Base-by-base conservation (phyloP, 1,140 invertebrate genomes). In the Drosophila paulistorum region DNA sequence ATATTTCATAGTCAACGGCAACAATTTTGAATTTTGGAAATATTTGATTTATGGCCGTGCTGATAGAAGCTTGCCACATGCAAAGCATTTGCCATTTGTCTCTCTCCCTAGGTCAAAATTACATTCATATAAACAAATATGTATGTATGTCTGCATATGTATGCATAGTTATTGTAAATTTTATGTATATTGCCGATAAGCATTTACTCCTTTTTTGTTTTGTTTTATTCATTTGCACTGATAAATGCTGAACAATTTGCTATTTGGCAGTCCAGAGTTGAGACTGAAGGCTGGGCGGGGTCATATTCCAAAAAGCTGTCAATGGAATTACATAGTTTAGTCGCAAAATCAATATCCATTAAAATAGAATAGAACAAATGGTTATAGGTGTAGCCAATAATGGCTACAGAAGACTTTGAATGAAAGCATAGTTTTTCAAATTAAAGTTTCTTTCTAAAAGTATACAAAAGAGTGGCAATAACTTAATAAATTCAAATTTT, bases 221-320 rank as follows among this genome's bases (percentile, higher is more conserved):
- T n/a, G n/a, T n/a, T n/a, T n/a, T n/a, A n/a, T n/a, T n/a, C n/a
- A n/a, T n/a, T n/a, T n/a, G 42, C 41, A 72, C 80, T 82, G 82
- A 87, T 85, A 85, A 85, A 85, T 87, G 82, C 79, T 77, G 82
- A 87, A 87, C 83, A 86, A 86, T 86, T 86, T 82, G 68, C 83
- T 26, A 61, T 65, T 70, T 75, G 83, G 79, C 82, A 85, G 82
- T 85, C 83, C 68, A 82, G 74, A 82, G 77, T 79, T 61, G 51
- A 62, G 58, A 66, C 74, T 67, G 64, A 74, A 69, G 68, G 71
- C 30, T 48, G 68, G 70, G 61, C 71, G 61, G 73, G 73, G 73
- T 74, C 71, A 79, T 55, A 68, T 72, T 68, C 42, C 17, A 51
- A 37, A 51, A 37, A 45, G 26, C 45, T 64, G 59, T 20, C 37